These are phyloP conservation scores for Drosophila ficusphila DNA, from an alignment of 1,140 invertebrate genomes.

Conservation along the genomic window DNA sequence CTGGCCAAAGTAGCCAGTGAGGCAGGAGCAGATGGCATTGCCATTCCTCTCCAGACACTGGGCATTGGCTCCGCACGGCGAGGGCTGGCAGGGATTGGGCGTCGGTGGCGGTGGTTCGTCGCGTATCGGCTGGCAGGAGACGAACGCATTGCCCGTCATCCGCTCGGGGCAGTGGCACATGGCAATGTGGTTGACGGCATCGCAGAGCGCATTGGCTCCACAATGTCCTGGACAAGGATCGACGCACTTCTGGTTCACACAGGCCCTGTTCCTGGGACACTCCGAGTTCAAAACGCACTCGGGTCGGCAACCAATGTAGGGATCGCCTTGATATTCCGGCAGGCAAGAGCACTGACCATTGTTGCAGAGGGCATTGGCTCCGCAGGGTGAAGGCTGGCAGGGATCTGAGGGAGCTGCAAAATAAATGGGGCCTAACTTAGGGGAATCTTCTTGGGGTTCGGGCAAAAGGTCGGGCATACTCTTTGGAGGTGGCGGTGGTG, in stretches of 20 bases:
- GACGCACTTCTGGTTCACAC: slow-evolving; percentile 92
- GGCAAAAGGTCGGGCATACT: slow-evolving; percentile 60
- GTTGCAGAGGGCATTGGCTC: slow-evolving; percentile 90
- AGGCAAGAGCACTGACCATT: slow-evolving; percentile 91
- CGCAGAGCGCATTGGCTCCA: slow-evolving; percentile 90
- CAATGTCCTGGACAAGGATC: slow-evolving; percentile 92
- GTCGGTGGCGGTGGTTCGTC: slow-evolving; percentile 41
- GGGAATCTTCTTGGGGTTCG: slow-evolving; percentile 38
- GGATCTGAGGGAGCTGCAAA: slow-evolving; percentile 85
- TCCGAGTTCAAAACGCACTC: slow-evolving; percentile 91
- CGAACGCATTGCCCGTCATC: slow-evolving; percentile 90
- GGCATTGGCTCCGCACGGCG: slow-evolving; percentile 91
- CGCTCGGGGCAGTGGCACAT: slow-evolving; percentile 91
- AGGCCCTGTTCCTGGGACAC: slow-evolving; percentile 89
- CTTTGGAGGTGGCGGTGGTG: slow-evolving; percentile 78
- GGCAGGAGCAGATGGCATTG: slow-evolving; percentile 91
- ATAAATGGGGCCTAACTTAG: slow-evolving; percentile 69
- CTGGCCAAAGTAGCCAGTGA: slow-evolving; percentile 88
- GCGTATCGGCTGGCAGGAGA: slow-evolving; percentile 71
- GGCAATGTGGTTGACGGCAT: slow-evolving; percentile 90
- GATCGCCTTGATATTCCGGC: slow-evolving; percentile 90
- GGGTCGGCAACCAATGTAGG: slow-evolving; percentile 90
- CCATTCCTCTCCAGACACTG: slow-evolving; percentile 89
- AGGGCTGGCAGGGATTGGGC: slow-evolving; percentile 88
- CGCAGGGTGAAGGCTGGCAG: slow-evolving; percentile 89